phyloP scores from a whole-genome alignment of 2,113 vertebrate species.

The Paratilapia polleni region DNA sequence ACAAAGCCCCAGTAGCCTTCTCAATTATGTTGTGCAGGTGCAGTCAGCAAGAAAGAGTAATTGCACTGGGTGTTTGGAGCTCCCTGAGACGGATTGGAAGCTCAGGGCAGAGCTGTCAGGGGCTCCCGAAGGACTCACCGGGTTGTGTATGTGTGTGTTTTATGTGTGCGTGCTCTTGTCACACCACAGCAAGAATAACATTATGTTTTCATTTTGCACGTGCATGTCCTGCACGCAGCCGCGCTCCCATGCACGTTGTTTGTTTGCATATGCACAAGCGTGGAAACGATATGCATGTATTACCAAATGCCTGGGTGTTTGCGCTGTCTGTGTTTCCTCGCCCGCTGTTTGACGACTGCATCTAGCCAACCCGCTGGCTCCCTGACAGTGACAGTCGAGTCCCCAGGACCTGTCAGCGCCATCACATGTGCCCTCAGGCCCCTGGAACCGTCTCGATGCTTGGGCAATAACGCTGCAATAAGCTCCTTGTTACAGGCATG shows the following conservation, averaged over 20 bases:
- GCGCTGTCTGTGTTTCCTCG: background rate
- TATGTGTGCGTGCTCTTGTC: slow-evolving; percentile 24
- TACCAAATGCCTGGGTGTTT: background rate
- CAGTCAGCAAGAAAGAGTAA: slow-evolving; percentile 83
- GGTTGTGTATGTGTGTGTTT: background rate
- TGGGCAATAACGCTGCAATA: slow-evolving; percentile 68
- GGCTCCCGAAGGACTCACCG: slow-evolving; percentile 59
- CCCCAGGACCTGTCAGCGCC: slow-evolving; percentile 63
- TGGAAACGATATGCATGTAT: background rate
- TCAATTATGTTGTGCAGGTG: slow-evolving; percentile 80
- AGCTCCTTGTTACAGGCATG: slow-evolving; percentile 64
- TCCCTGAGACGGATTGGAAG: slow-evolving; percentile 75
- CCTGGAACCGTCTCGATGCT: slow-evolving; percentile 46
- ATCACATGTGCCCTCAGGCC: slow-evolving; percentile 56
- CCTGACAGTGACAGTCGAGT: slow-evolving; percentile 58
- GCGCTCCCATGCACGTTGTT: background rate
- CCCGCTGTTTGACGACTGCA: slow-evolving; percentile 50
- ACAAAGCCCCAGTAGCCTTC: slow-evolving; percentile 72
- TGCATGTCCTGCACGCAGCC: background rate
- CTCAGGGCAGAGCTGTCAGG: slow-evolving; percentile 78
- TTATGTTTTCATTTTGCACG: slow-evolving; percentile 52
- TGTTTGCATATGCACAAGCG: slow-evolving; percentile 26
- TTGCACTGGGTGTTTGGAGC: slow-evolving; percentile 78
- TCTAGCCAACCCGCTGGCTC: slow-evolving; percentile 33
- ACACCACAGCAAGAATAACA: slow-evolving; percentile 26